Base-by-base conservation (phyloP, 2,888 invertebrate genomes). In the Ferdinandea cuprea region DNA sequence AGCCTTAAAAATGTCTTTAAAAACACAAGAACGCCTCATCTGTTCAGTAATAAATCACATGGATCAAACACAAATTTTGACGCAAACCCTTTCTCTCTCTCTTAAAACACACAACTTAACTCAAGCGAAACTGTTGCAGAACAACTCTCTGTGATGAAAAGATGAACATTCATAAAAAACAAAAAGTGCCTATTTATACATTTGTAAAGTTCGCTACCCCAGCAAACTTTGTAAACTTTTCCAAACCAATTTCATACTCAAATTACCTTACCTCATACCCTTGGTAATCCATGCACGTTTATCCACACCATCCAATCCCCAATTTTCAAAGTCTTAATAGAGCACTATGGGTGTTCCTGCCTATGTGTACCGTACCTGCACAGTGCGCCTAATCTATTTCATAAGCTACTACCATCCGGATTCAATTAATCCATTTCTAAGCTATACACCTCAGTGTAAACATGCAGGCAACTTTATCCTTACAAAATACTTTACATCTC, bases 351-450 rank as follows among this genome's bases (percentile, higher is more conserved):
- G n/a, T n/a, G n/a, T n/a, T n/a, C n/a, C n/a, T n/a, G n/a, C n/a
- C 65, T 37, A 9, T 35, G 40, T 56, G 56, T 48, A 48, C n/a
- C 19, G 40, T 25, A 21, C 15, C 15, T 17, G 40, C 54, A 46
- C 32, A 59, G 65, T 59, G 42, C 44, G 5, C 37, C 19, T 73
- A 54, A 73, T 66, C 30, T 46, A 32, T 44, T 66, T 13, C 52
- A 21, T 59, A 66, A 78, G 72, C 65, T 50, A 66, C 73, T 59
- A 17, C 15, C 52, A 72, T 63, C 37, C 65, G 15, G 40, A 73
- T 73, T 79, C 73, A 66, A 79, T 79, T 72, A 78, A 59, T 79
- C 73, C 59, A 40, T 61, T 46, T 66, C 25, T 19, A 54, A 28
- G 65, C 52, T 52, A 73, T 59, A 73, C 44, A 59, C 59, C 59